Conservation (phyloP, 2,888 invertebrate genomes). For the Pecten maximus region DNA sequence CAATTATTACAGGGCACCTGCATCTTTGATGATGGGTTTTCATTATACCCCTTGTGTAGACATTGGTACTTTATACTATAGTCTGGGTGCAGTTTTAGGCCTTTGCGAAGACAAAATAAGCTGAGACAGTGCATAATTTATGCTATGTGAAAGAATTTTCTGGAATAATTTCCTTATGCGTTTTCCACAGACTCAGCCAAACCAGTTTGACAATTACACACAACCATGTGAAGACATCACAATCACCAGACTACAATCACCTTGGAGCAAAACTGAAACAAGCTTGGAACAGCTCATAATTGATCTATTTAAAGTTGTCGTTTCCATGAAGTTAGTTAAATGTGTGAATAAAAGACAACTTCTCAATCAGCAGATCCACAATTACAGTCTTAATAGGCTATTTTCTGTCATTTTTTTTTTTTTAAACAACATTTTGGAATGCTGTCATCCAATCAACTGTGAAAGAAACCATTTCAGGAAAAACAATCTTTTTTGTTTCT, state of each 20-base stretch:
- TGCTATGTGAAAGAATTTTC: background rate
- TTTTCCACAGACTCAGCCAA: background rate
- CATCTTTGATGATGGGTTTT: too few species aligned
- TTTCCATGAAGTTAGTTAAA: background rate
- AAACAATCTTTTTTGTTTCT: background rate
- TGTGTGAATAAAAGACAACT: background rate
- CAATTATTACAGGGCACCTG: too few species aligned
- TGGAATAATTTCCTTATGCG: background rate
- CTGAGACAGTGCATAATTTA: background rate
- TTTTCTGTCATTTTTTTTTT: background rate
- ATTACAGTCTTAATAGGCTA: background rate
- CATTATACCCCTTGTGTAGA: too few species aligned
- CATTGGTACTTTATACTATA: background rate
- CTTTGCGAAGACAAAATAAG: background rate
- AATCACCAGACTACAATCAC: background rate
- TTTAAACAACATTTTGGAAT: background rate
- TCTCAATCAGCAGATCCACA: background rate
- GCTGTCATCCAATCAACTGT: background rate
- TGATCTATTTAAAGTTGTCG: constrained; percentile 1
- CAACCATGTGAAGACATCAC: background rate
- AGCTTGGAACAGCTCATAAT: background rate
- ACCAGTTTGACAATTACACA: background rate
- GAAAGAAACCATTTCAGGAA: background rate
- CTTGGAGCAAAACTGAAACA: background rate
- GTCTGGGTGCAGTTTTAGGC: background rate